Conservation (phyloP, 2,888 invertebrate genomes). For the Drosophila multiciliata region DNA sequence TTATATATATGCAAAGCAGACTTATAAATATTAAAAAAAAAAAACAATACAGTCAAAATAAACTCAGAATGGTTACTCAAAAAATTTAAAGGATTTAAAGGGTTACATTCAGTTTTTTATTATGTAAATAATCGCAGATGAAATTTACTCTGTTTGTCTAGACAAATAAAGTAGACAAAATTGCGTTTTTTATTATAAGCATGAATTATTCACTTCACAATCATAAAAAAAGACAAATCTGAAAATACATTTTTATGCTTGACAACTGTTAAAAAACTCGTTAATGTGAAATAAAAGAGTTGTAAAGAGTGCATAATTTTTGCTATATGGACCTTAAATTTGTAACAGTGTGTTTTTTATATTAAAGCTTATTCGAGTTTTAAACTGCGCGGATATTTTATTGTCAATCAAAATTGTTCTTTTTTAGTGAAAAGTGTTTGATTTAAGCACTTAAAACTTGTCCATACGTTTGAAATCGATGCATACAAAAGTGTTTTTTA, state of each 20-base stretch:
- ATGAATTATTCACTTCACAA: background rate
- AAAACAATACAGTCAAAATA: background rate
- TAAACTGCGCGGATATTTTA: background rate
- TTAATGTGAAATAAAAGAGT: background rate
- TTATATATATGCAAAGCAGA: constrained; percentile 34
- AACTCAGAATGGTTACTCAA: background rate
- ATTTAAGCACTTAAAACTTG: constrained; percentile 13
- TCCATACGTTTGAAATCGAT: constrained; percentile 15
- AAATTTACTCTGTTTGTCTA: background rate
- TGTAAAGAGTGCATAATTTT: background rate
- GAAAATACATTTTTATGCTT: background rate
- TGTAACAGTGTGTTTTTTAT: background rate
- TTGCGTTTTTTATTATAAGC: background rate
- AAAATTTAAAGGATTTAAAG: constrained; percentile 1
- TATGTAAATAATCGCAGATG: background rate
- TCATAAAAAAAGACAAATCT: background rate
- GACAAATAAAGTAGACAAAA: background rate
- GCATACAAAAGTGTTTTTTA: constrained; percentile 11
- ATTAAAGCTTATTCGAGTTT: background rate
- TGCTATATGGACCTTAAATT: background rate
- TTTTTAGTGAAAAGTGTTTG: constrained; percentile 2
- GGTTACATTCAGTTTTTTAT: background rate
- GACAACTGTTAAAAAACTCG: background rate
- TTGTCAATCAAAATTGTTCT: background rate
- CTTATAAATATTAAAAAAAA: constrained; percentile 55